phyloP scores from a whole-genome alignment of 2,797 vertebrate species.

The Sebastes reedi region DNA sequence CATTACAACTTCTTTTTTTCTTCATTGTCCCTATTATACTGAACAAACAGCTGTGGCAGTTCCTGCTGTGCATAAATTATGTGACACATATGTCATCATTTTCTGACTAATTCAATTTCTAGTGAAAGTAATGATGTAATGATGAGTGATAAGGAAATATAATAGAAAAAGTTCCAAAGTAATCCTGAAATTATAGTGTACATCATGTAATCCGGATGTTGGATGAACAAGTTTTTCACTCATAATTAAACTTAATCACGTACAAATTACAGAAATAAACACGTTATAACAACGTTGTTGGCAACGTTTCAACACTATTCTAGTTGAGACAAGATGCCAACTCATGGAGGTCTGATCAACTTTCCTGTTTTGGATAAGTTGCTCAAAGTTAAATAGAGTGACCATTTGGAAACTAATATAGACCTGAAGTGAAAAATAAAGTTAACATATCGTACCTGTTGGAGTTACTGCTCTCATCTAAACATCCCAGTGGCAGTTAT shows the following conservation, averaged over 20 bases:
- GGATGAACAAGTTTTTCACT: background rate
- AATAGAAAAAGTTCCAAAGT: background rate
- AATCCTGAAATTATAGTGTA: background rate
- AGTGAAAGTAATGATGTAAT: background rate
- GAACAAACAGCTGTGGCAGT: background rate
- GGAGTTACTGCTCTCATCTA: background rate
- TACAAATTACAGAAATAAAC: background rate
- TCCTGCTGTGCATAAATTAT: background rate
- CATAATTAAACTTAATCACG: background rate
- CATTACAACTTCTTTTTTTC: background rate
- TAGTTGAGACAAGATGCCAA: background rate
- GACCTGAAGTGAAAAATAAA: background rate
- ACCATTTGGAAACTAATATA: background rate
- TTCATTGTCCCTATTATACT: background rate
- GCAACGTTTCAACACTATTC: background rate
- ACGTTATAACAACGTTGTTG: no score
- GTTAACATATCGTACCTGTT: conserved; percentile 41
- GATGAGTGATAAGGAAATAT: no score
- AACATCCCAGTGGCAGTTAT: conserved; percentile 25
- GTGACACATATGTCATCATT: background rate
- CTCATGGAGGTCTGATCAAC: background rate
- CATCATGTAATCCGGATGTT: background rate
- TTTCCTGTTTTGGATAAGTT: background rate
- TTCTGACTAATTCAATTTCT: background rate
- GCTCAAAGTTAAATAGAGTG: background rate